Evolutionary conservation across 2,797 vertebrate species (phyloP).

Genomic region (Margarornis squamiger): DNA sequence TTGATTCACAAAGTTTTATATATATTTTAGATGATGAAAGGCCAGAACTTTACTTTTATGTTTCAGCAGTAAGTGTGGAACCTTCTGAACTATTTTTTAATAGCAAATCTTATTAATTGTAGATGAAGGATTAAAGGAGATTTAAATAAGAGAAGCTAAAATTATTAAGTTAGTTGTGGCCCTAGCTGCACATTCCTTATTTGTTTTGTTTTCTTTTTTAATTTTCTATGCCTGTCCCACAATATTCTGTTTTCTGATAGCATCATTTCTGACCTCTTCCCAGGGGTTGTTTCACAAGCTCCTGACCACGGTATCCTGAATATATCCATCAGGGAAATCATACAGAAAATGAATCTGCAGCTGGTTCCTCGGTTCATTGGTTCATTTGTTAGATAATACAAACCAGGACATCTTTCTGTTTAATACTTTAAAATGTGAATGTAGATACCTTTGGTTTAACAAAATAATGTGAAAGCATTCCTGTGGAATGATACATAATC

Average conservation of each 20-base stretch:
- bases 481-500: background rate
- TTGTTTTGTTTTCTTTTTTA: background rate
- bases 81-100: slow-evolving; percentile 63
- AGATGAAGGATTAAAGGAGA: slow-evolving; percentile 69
- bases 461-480: slow-evolving; percentile 38
- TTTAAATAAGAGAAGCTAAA: slow-evolving; percentile 63
- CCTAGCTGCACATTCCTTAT: background rate
- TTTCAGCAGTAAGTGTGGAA: slow-evolving; percentile 64
- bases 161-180: background rate
- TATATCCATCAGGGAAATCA: slow-evolving; percentile 75
- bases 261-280: slow-evolving; percentile 74
- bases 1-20: slow-evolving; percentile 67
- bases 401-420: slow-evolving; percentile 60
- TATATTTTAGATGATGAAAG: slow-evolving; percentile 75
- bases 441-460: slow-evolving; percentile 48
- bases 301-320: slow-evolving; percentile 58
- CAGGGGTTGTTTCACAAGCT: slow-evolving; percentile 47
- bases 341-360: slow-evolving; percentile 72
- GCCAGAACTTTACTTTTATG: slow-evolving; percentile 73
- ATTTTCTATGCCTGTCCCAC: slow-evolving; percentile 62
- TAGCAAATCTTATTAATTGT: slow-evolving; percentile 75
- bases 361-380: slow-evolving; percentile 57
- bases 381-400: slow-evolving; percentile 72
- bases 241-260: slow-evolving; percentile 66
- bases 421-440: slow-evolving; percentile 40